Percentiles rank a stretch among this genome's conserved stretches.
phyloP scores from a whole-genome alignment of 1,140 invertebrate genomes.

The Wiebesia pumilae region DNA sequence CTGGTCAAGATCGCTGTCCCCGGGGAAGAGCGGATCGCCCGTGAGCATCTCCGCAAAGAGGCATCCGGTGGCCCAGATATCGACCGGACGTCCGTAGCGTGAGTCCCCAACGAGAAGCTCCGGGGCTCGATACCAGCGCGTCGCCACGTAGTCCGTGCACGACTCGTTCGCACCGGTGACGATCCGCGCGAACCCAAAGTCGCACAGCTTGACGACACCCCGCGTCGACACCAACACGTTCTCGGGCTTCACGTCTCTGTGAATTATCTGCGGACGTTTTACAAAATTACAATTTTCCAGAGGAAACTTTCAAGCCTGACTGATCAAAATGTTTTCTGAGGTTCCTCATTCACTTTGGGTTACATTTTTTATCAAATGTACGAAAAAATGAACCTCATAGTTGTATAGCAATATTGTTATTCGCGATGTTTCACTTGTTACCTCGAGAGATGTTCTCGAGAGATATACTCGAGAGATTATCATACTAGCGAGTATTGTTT shows the following conservation, averaged over 20 bases:
- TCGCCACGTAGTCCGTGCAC: conserved; percentile 89
- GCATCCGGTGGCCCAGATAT: conserved; percentile 92
- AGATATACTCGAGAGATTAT: no score
- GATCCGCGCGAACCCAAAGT: conserved; percentile 90
- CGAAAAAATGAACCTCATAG: no score
- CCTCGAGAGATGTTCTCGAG: no score
- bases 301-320: no score
- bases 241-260: conserved; percentile 94
- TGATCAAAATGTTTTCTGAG: no score
- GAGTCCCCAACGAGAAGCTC: conserved; percentile 88
- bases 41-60: conserved; percentile 92
- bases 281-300: no score
- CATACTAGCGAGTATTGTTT: no score
- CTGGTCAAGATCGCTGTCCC: conserved; percentile 94
- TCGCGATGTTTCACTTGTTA: no score
- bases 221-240: conserved; percentile 88
- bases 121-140: conserved; percentile 90
- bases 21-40: conserved; percentile 89
- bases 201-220: conserved; percentile 91
- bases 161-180: conserved; percentile 80
- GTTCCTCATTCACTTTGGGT: no score
- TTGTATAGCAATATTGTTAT: no score
- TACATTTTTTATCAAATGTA: no score
- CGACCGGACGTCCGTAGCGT: conserved; percentile 83
- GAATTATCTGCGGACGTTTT: conserved; percentile 88